These are phyloP conservation scores for Trichogramma pretiosum DNA, from an alignment of 1,140 invertebrate species.

Conservation along the genomic window DNA sequence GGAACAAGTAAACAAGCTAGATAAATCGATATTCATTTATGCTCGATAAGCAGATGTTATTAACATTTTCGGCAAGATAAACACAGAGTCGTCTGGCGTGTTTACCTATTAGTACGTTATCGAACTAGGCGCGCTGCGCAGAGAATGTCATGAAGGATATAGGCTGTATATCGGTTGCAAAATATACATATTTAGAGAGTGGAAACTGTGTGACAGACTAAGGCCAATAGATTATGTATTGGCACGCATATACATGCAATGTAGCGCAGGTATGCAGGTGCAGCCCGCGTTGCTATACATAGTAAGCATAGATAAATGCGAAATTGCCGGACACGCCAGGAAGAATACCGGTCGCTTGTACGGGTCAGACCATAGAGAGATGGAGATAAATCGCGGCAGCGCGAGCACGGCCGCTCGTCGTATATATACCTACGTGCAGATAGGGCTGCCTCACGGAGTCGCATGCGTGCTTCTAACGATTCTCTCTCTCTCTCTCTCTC, in stretches of 20 bases:
- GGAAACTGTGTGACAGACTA: no score
- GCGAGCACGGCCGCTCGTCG: no score
- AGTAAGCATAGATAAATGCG: constrained; percentile 1
- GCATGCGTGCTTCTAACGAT: no score
- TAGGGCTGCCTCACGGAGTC: no score
- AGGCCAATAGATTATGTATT: no score
- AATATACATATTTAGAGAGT: no score
- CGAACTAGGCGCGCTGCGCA: background rate
- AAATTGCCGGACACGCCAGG: background rate
- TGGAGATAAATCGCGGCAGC: constrained; percentile 5
- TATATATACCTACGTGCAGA: no score
- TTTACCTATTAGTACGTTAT: background rate
- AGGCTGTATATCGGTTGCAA: no score
- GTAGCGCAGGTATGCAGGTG: no score
- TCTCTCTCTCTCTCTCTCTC: no score
- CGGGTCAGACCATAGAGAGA: background rate
- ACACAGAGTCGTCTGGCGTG: background rate
- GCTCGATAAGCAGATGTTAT: constrained; percentile 2
- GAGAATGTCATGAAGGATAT: background rate
- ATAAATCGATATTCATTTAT: constrained; percentile 11
- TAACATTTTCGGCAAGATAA: constrained; percentile 3
- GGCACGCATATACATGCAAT: no score
- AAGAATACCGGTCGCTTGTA: background rate
- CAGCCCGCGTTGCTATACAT: no score
- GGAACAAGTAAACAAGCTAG: background rate